These are phyloP conservation scores for Neoaliturus tenellus DNA, from an alignment of 2,888 invertebrate genomes.

Conservation along the genomic window DNA sequence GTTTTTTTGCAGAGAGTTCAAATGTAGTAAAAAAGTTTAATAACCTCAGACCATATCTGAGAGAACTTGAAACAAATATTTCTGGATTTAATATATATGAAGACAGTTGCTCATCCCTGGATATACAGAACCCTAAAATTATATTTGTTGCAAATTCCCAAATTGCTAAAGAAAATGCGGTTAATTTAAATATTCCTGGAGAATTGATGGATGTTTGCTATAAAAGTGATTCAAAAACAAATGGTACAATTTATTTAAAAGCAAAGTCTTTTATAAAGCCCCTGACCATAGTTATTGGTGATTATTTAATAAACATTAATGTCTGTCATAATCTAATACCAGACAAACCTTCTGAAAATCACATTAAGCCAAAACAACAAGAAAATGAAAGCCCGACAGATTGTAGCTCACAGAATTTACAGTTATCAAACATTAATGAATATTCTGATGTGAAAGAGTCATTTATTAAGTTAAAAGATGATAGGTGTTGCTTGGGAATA, in stretches of 20 bases:
- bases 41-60: neutral
- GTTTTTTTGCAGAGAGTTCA: too few species aligned
- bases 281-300: neutral
- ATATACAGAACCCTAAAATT: slow-evolving; percentile 1
- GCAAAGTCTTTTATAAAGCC: neutral
- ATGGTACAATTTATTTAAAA: neutral
- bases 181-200: neutral
- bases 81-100: neutral
- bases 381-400: too few species aligned
- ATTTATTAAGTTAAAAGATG: too few species aligned
- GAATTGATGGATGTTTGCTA: neutral
- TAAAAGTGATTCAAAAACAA: neutral
- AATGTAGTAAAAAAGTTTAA: neutral
- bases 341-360: neutral
- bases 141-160: slow-evolving; percentile 14
- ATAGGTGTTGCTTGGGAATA: too few species aligned
- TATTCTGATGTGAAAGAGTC: too few species aligned
- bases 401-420: too few species aligned
- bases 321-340: neutral
- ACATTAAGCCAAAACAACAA: neutral
- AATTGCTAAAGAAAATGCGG: neutral
- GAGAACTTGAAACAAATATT: neutral
- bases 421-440: too few species aligned
- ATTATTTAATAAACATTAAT: neutral
- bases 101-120: neutral